phyloP scores from a whole-genome alignment of 2,888 invertebrate genomes.

The Xanthorhoe spadicearia region DNA sequence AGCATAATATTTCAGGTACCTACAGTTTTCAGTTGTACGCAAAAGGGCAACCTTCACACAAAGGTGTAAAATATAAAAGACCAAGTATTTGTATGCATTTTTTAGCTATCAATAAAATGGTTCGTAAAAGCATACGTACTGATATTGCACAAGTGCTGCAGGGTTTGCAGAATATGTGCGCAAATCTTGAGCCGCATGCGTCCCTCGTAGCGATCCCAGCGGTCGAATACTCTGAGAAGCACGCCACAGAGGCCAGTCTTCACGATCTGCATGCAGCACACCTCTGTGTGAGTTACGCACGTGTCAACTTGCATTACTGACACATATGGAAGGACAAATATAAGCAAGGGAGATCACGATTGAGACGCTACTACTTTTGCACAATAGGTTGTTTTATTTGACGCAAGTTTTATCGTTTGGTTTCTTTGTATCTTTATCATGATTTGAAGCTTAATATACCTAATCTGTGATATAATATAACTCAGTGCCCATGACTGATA shows the following conservation, averaged over 20 bases:
- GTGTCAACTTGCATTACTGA: slow-evolving; percentile 57
- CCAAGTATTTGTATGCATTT: no score
- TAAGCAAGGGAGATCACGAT: slow-evolving; percentile 8
- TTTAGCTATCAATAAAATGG: not conserved
- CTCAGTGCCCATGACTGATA: no score
- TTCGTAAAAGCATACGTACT: slow-evolving; percentile 77
- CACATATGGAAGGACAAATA: slow-evolving; percentile 5
- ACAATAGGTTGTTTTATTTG: not conserved
- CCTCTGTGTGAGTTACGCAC: slow-evolving; percentile 83
- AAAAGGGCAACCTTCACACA: no score
- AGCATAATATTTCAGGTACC: no score
- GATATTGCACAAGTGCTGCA: slow-evolving; percentile 86
- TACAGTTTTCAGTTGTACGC: no score
- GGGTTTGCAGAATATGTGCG: slow-evolving; percentile 84
- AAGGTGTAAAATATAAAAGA: no score
- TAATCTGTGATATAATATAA: no score
- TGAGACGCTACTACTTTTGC: not conserved
- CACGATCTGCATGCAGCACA: slow-evolving; percentile 87
- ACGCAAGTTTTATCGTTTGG: not conserved
- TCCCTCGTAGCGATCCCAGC: slow-evolving; percentile 87
- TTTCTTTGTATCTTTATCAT: no score
- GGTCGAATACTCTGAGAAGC: slow-evolving; percentile 85
- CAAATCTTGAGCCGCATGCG: slow-evolving; percentile 86
- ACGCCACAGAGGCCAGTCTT: slow-evolving; percentile 85
- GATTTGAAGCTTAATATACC: no score